Conservation (phyloP, 2,888 invertebrate species). For the Thymelicus sylvestris region DNA sequence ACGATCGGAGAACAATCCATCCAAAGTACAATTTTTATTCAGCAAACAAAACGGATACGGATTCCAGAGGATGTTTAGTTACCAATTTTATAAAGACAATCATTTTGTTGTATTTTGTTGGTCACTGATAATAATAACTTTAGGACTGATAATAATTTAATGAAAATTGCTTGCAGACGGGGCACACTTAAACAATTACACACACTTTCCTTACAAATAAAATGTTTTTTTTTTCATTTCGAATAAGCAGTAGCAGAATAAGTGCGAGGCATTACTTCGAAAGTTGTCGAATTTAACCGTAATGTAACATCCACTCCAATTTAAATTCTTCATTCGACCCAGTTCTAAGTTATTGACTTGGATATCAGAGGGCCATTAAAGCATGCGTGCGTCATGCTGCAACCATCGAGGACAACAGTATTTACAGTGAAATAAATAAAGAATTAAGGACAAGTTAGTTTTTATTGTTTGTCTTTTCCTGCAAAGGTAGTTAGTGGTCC, state of each 20-base stretch:
- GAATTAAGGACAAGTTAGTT: neutral
- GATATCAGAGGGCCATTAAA: slow-evolving; percentile 17
- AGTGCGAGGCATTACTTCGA: slow-evolving; percentile 21
- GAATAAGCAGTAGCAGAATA: slow-evolving; percentile 14
- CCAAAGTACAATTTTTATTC: too few relatives aligned
- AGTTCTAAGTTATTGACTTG: slow-evolving; percentile 34
- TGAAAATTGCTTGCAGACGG: too few relatives aligned
- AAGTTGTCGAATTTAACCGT: slow-evolving; percentile 29
- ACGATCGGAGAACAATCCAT: too few relatives aligned
- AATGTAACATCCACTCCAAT: slow-evolving; percentile 26
- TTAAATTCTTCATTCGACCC: slow-evolving; percentile 32
- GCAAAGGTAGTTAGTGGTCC: too few relatives aligned
- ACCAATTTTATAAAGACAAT: too few relatives aligned
- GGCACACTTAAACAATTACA: neutral
- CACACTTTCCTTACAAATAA: neutral
- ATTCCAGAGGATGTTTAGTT: too few relatives aligned
- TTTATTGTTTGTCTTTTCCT: too few relatives aligned
- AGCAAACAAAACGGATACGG: too few relatives aligned
- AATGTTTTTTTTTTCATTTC: neutral
- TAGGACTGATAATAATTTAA: too few relatives aligned
- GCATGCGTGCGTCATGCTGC: slow-evolving; percentile 28
- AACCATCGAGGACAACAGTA: slow-evolving; percentile 16
- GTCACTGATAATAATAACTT: too few relatives aligned
- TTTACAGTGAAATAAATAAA: slow-evolving; percentile 4
- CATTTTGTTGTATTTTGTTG: too few relatives aligned